Evolutionary conservation across 2,113 vertebrate genomes (phyloP).

Genomic region (Hippocampus zosterae): DNA sequence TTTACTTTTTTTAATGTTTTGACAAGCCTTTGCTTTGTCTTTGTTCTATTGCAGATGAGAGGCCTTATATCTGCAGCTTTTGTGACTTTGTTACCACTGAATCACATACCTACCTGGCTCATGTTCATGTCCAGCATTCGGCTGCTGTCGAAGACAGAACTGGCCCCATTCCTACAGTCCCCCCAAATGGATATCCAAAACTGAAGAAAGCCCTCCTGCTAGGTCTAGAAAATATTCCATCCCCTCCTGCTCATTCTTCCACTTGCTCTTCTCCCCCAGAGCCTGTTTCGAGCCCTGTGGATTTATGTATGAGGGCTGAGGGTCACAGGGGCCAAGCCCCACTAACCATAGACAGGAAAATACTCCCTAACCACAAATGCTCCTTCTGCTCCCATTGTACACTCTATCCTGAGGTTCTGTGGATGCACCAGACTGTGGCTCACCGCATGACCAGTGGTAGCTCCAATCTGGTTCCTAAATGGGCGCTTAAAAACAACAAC

Average conservation of each 20-base stretch:
- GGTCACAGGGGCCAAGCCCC: constrained; percentile 50
- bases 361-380: constrained; percentile 80
- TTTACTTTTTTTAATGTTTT: neutral
- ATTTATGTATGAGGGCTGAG: constrained; percentile 61
- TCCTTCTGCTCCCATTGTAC: constrained; percentile 89
- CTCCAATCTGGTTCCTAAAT: constrained; percentile 77
- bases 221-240: constrained; percentile 55
- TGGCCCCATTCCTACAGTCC: constrained; percentile 36
- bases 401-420: constrained; percentile 89
- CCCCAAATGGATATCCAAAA: constrained; percentile 59
- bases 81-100: constrained; percentile 72
- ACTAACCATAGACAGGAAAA: constrained; percentile 63
- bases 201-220: constrained; percentile 72
- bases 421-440: constrained; percentile 91
- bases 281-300: constrained; percentile 44
- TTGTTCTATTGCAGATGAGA: constrained; percentile 73
- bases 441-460: constrained; percentile 86
- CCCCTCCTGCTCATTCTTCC: constrained; percentile 42
- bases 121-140: constrained; percentile 57
- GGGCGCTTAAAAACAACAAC: constrained; percentile 77
- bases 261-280: constrained; percentile 27
- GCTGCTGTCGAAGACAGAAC: constrained; percentile 31
- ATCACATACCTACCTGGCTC: constrained; percentile 50
- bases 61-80: constrained; percentile 69
- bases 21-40: neutral